Conservation (phyloP, 2,888 invertebrate species). For the Eupithecia subumbrata region DNA sequence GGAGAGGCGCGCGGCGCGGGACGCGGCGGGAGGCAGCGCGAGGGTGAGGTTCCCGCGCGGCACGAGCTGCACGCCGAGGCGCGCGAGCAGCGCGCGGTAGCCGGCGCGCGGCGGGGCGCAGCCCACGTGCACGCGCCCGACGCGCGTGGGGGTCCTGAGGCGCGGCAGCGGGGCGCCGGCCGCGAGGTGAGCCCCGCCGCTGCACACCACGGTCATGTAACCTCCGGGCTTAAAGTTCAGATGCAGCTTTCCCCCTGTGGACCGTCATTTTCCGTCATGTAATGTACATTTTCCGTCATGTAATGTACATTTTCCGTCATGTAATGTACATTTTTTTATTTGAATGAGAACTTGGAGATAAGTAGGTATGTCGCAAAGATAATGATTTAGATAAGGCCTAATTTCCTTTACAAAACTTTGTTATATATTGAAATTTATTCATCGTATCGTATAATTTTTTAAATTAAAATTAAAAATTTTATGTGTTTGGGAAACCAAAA, state of each 20-base stretch:
- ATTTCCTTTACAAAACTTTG: too few relatives aligned
- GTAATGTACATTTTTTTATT: too few relatives aligned
- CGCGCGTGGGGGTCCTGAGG: constrained; percentile 5
- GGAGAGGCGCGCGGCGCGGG: background rate
- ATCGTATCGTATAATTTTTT: too few relatives aligned
- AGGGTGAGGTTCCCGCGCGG: background rate
- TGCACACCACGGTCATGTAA: constrained; percentile 17
- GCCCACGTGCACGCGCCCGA: constrained; percentile 3
- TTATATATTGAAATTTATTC: too few relatives aligned
- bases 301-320: background rate
- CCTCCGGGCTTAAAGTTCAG: constrained; percentile 3
- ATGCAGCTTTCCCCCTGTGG: constrained; percentile 12
- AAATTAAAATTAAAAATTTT: too few relatives aligned
- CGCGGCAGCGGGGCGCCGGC: background rate
- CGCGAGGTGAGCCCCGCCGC: background rate
- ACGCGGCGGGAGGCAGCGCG: constrained; percentile 23
- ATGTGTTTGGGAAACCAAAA: too few relatives aligned
- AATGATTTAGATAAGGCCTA: too few relatives aligned
- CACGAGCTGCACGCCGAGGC: constrained; percentile 31
- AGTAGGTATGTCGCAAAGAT: too few relatives aligned
- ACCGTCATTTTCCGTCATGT: background rate
- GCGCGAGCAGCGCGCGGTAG: constrained; percentile 25
- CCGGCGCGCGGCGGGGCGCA: constrained; percentile 28
- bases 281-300: background rate
- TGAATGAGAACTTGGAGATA: too few relatives aligned